Evolutionary conservation across 1,140 invertebrate genomes (phyloP).

Genomic region (Heliconius hewitsoni): DNA sequence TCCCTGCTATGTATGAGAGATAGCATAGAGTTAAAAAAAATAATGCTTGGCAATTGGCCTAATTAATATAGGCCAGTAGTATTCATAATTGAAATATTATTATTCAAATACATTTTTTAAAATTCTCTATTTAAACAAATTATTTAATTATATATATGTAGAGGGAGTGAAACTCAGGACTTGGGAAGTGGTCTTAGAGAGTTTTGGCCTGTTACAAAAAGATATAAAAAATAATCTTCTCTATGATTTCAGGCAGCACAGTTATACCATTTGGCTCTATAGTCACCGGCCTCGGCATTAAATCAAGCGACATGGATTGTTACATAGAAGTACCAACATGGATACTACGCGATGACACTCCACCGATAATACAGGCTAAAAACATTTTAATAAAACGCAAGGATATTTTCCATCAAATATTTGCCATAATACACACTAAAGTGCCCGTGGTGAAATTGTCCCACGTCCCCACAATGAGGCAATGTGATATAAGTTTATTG

Average conservation of each 20-base stretch:
- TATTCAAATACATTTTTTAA: too few relatives aligned
- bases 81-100: too few relatives aligned
- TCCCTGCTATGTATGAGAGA: too few relatives aligned
- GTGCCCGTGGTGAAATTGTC: slow-evolving; percentile 86
- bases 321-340: slow-evolving; percentile 72
- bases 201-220: too few relatives aligned
- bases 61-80: too few relatives aligned
- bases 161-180: too few relatives aligned
- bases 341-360: slow-evolving; percentile 14
- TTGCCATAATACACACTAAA: slow-evolving; percentile 83
- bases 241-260: slow-evolving; percentile 16
- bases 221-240: neutral
- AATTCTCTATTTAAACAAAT: too few relatives aligned
- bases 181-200: too few relatives aligned
- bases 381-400: slow-evolving; percentile 61
- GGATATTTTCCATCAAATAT: slow-evolving; percentile 76
- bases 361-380: slow-evolving; percentile 60
- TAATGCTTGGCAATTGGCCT: too few relatives aligned
- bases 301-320: slow-evolving; percentile 85
- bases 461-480: slow-evolving; percentile 79
- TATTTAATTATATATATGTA: too few relatives aligned
- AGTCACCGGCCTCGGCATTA: slow-evolving; percentile 84
- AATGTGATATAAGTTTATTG: slow-evolving; percentile 86
- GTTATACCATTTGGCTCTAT: slow-evolving; percentile 84
- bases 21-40: too few relatives aligned